Evolutionary conservation across 2,797 vertebrate genomes (phyloP).

Genomic region (Champsocephalus esox): DNA sequence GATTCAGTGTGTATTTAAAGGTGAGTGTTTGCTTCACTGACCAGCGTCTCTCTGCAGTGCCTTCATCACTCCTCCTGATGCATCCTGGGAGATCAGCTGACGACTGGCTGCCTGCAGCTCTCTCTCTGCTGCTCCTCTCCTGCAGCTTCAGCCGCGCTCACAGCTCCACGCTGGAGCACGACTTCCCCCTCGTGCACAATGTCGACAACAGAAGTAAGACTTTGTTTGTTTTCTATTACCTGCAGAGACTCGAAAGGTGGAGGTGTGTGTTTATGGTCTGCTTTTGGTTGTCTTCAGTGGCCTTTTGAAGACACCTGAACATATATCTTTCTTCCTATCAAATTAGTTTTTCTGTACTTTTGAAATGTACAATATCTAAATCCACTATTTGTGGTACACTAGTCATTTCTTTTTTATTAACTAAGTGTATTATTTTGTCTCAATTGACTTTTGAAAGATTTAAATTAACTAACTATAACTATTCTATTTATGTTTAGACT

Average conservation of each 20-base stretch:
- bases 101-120: conserved; percentile 80
- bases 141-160: conserved; percentile 82
- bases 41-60: conserved; percentile 50
- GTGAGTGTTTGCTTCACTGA: too few species aligned
- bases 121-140: conserved; percentile 82
- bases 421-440: not conserved
- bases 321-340: not conserved
- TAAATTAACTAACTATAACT: too few species aligned
- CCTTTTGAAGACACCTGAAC: not conserved
- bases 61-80: conserved; percentile 74
- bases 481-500: too few species aligned
- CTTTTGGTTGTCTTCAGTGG: not conserved
- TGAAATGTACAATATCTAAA: not conserved
- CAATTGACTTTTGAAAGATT: too few species aligned
- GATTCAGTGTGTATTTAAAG: too few species aligned
- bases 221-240: not conserved
- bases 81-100: conserved; percentile 67
- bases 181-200: conserved; percentile 87
- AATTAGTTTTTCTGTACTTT: not conserved
- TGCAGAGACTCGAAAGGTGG: not conserved
- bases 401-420: too few species aligned
- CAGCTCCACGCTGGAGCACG: conserved; percentile 88
- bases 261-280: not conserved
- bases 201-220: conserved; percentile 93
- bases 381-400: too few species aligned